A percentile compares a stretch with the other conserved stretches of the same genome.
Evolutionary conservation across 2,797 vertebrate species (phyloP).

Genomic region (Leucoraja ocellata): DNA sequence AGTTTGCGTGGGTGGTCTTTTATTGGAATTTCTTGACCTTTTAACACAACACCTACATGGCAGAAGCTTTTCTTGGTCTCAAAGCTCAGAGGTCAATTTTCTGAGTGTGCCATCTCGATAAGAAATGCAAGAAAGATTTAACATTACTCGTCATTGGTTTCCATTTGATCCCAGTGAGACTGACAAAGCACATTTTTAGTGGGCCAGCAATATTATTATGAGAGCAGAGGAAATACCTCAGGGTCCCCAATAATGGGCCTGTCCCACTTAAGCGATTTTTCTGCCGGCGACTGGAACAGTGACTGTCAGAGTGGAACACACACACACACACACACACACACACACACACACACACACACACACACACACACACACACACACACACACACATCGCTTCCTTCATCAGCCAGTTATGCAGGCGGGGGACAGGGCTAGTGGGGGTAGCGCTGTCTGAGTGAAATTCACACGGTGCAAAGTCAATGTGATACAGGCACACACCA

Average conservation of each 20-base stretch:
- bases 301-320: too few relatives aligned
- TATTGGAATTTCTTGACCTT: constrained; percentile 15
- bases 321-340: too few relatives aligned
- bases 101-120: neutral
- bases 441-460: too few relatives aligned
- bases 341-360: too few relatives aligned
- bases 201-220: neutral
- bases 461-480: too few relatives aligned
- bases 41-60: constrained; percentile 9
- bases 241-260: neutral
- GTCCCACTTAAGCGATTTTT: neutral
- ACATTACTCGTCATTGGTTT: constrained; percentile 20
- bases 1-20: constrained; percentile 30
- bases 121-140: neutral
- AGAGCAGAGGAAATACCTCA: neutral
- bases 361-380: too few relatives aligned
- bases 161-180: neutral
- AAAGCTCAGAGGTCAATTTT: constrained; percentile 31
- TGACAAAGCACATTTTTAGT: neutral
- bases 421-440: too few relatives aligned
- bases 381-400: too few relatives aligned
- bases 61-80: constrained; percentile 7
- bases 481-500: too few relatives aligned
- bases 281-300: too few relatives aligned
- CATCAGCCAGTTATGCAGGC: too few relatives aligned